Percentiles rank a stretch among this genome's conserved stretches.
These are phyloP conservation scores for Helleia helle DNA, from an alignment of 2,888 invertebrate species.

Conservation along the genomic window DNA sequence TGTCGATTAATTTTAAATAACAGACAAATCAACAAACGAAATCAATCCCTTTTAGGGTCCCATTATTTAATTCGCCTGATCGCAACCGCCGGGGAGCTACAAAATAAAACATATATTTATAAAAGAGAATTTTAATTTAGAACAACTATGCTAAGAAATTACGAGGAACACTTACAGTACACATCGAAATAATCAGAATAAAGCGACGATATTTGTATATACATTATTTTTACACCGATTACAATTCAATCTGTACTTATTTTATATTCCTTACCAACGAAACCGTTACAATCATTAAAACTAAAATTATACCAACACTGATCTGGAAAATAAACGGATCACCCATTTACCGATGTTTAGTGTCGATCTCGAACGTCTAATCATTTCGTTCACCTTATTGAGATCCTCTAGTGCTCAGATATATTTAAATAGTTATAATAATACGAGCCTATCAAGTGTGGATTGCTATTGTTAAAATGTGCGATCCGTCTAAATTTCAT, in stretches of 20 bases:
- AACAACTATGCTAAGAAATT: conserved; percentile 55
- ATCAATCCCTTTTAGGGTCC: too few relatives aligned
- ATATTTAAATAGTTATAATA: too few relatives aligned
- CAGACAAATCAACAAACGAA: too few relatives aligned
- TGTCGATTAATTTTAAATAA: too few relatives aligned
- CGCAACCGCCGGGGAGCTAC: neutral
- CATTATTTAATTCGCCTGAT: neutral
- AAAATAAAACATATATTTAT: conserved; percentile 40
- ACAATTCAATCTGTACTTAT: conserved; percentile 24
- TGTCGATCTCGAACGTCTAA: too few relatives aligned
- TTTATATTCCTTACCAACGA: conserved; percentile 9
- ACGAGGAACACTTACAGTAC: conserved; percentile 54
- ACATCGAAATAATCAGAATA: conserved; percentile 48
- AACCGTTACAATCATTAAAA: neutral
- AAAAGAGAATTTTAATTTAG: conserved; percentile 57
- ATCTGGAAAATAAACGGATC: neutral
- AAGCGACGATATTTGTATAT: conserved; percentile 51
- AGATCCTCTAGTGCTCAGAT: too few relatives aligned
- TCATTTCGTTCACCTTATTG: too few relatives aligned
- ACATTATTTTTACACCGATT: conserved; percentile 42
- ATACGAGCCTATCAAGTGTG: too few relatives aligned
- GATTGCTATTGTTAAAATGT: too few relatives aligned
- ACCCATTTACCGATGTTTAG: too few relatives aligned
- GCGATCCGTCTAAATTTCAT: too few relatives aligned
- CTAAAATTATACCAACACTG: neutral